These are phyloP conservation scores for Heterotis niloticus DNA, from an alignment of 2,113 vertebrate species.

Conservation along the genomic window DNA sequence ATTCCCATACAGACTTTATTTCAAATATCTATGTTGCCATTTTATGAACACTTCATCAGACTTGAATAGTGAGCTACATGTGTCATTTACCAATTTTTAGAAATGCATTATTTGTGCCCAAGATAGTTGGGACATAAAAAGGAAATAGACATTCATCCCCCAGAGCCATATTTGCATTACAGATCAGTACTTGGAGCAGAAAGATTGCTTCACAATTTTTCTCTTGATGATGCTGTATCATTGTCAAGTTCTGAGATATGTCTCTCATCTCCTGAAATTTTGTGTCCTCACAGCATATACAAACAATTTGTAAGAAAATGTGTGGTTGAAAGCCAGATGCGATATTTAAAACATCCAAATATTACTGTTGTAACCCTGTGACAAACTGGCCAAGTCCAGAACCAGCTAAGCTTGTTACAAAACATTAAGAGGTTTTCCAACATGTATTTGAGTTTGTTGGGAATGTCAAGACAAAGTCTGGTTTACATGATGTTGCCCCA, in stretches of 20 bases:
- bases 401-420: too few relatives aligned
- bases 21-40: background rate
- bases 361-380: too few relatives aligned
- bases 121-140: background rate
- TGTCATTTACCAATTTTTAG: background rate
- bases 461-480: too few relatives aligned
- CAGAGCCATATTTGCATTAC: slow-evolving; percentile 6
- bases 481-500: background rate
- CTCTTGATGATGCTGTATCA: background rate
- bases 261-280: background rate
- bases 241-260: background rate
- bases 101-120: background rate
- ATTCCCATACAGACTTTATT: too few relatives aligned
- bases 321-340: too few relatives aligned
- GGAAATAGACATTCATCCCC: background rate
- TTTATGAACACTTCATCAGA: background rate
- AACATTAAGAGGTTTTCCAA: too few relatives aligned
- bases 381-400: too few relatives aligned
- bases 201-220: background rate
- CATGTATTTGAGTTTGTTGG: too few relatives aligned
- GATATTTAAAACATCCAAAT: too few relatives aligned
- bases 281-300: background rate
- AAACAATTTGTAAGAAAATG: too few relatives aligned
- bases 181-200: slow-evolving; percentile 1
- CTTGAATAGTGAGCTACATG: background rate